phyloP scores from a whole-genome alignment of 2,113 vertebrate species.

The Prunella fulvescens region DNA sequence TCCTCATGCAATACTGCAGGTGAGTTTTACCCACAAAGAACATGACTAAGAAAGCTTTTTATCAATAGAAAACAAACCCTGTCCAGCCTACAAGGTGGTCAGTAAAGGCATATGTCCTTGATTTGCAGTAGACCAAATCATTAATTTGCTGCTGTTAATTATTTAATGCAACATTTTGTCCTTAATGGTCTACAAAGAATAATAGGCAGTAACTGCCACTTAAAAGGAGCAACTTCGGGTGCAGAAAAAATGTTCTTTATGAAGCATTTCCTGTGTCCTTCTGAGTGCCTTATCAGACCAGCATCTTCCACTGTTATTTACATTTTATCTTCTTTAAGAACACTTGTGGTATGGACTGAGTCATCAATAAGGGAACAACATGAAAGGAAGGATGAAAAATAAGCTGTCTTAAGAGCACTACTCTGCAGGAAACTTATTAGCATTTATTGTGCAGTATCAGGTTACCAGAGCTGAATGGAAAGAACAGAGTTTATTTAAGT shows the following conservation, averaged over 20 bases:
- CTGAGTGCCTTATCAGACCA: conserved; percentile 47
- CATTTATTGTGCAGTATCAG: conserved; percentile 71
- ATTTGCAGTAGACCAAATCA: not conserved
- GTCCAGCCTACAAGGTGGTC: not conserved
- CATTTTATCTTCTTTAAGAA: conserved; percentile 70
- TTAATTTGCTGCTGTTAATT: conserved; percentile 9
- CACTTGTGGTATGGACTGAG: conserved; percentile 59
- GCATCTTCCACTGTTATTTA: conserved; percentile 66
- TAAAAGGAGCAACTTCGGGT: conserved; percentile 3
- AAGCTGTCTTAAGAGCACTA: conserved; percentile 70
- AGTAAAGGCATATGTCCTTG: not conserved
- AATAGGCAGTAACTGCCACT: not conserved
- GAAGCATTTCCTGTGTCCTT: conserved; percentile 61
- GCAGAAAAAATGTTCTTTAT: not conserved
- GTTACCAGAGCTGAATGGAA: conserved; percentile 65
- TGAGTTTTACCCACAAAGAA: not conserved
- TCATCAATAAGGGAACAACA: conserved; percentile 69
- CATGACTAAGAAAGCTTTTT: not conserved
- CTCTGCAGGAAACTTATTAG: conserved; percentile 74
- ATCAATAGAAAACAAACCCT: not conserved
- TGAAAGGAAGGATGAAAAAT: conserved; percentile 74
- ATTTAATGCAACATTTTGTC: conserved; percentile 22
- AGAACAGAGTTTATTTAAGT: conserved; percentile 62
- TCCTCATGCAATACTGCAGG: not conserved
- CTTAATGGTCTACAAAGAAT: not conserved